phyloP scores from a whole-genome alignment of 2,797 vertebrate genomes.

The Liasis olivaceus region DNA sequence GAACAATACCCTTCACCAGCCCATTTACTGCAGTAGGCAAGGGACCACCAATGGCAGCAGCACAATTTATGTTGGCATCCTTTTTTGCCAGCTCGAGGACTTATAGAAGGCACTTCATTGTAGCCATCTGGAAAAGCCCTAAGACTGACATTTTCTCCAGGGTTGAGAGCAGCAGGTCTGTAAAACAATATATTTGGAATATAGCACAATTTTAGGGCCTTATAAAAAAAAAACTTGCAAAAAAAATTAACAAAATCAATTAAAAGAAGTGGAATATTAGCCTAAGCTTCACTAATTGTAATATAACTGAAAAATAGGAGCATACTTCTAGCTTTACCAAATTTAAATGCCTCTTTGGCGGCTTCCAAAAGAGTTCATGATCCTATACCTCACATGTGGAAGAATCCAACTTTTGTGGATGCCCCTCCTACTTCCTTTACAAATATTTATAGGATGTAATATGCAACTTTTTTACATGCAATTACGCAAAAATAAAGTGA shows the following conservation, averaged over 20 bases:
- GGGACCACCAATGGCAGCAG: not conserved
- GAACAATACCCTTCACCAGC: not conserved
- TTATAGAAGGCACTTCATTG: not conserved
- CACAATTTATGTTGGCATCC: not conserved
- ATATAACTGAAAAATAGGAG: not conserved
- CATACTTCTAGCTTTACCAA: not conserved
- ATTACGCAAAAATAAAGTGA: constrained; percentile 5
- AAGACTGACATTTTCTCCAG: not conserved
- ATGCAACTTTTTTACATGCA: constrained; percentile 40
- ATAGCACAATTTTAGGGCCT: not conserved
- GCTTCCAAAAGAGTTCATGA: not conserved
- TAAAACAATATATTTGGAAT: not conserved
- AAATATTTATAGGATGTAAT: constrained; percentile 54
- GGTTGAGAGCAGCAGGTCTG: not conserved
- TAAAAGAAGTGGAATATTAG: not conserved
- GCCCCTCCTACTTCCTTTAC: not conserved
- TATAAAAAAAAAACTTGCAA: not conserved
- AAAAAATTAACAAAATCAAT: not conserved
- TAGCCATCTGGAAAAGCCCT: not conserved
- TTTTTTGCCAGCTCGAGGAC: not conserved
- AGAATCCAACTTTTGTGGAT: constrained; percentile 21
- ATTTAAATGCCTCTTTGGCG: not conserved
- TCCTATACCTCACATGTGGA: not conserved
- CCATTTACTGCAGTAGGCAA: not conserved
- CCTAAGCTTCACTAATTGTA: not conserved